These are phyloP conservation scores for Formicarius rufipectus DNA, from an alignment of 2,113 vertebrate genomes.

Conservation along the genomic window DNA sequence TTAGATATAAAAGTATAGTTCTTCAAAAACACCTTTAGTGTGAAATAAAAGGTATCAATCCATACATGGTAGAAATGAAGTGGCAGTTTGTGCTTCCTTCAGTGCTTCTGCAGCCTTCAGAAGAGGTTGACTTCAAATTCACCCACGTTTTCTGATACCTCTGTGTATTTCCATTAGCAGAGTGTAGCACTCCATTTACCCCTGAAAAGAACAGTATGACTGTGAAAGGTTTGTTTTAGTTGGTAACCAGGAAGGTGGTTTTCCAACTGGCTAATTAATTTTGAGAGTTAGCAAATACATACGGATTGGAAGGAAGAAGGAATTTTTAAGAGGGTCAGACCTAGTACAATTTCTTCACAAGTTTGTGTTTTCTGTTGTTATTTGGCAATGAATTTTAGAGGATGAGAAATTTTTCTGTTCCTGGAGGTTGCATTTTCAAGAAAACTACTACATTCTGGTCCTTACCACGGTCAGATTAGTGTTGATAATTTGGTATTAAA, in stretches of 20 bases:
- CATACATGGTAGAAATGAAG: background rate
- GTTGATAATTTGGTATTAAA: background rate
- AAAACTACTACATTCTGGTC: background rate
- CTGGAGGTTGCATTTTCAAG: background rate
- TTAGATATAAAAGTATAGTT: background rate
- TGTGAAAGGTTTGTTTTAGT: background rate
- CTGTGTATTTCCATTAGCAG: background rate
- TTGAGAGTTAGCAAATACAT: background rate
- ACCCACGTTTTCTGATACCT: background rate
- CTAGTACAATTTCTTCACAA: background rate
- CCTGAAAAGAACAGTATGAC: background rate
- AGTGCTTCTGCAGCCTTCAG: background rate
- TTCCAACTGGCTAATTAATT: background rate
- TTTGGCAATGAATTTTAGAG: background rate
- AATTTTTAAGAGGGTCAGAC: background rate
- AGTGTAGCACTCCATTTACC: background rate
- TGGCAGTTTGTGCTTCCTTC: background rate
- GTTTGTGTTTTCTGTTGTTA: background rate
- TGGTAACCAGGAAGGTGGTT: background rate
- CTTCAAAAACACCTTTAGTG: background rate
- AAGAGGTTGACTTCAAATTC: background rate
- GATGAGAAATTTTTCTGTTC: background rate
- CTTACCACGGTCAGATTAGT: background rate
- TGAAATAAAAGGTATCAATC: background rate
- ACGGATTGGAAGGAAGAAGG: background rate